Percentiles rank a stretch among this genome's conserved stretches.
Conservation (phyloP, 2,113 vertebrate species). For the Prionailurus bengalensis region DNA sequence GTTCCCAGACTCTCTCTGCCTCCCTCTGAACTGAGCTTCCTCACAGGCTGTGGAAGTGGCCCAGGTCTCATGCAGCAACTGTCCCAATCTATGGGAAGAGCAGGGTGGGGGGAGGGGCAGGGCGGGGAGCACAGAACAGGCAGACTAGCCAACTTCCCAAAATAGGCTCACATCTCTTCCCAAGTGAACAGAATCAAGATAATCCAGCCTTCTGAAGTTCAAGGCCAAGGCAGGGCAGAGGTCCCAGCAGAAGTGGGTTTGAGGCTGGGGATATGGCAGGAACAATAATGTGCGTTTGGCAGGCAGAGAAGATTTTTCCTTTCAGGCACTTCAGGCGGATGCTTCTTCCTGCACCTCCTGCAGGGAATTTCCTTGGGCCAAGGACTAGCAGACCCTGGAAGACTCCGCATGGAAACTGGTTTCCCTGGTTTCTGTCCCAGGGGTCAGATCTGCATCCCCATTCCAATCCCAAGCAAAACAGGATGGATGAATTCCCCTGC, state of each 20-base stretch:
- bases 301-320: conserved; percentile 17
- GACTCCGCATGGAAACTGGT: conserved; percentile 19
- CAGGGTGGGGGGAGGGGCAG: no score
- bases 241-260: not conserved
- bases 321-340: not conserved
- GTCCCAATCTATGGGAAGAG: not conserved
- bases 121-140: not conserved
- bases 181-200: not conserved
- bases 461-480: not conserved
- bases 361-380: conserved; percentile 66
- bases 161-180: not conserved
- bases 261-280: not conserved
- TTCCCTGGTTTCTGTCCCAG: not conserved
- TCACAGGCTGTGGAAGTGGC: accelerated
- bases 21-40: not conserved
- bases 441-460: not conserved
- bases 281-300: conserved; percentile 3
- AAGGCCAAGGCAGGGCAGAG: conserved; percentile 15
- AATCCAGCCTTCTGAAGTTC: not conserved
- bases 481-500: not conserved
- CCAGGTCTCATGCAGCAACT: not conserved
- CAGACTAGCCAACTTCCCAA: not conserved
- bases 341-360: not conserved
- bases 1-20: not conserved
- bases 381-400: not conserved